Base-by-base conservation (phyloP, 2,113 vertebrate species). In the Gorsachius goisagi region DNA sequence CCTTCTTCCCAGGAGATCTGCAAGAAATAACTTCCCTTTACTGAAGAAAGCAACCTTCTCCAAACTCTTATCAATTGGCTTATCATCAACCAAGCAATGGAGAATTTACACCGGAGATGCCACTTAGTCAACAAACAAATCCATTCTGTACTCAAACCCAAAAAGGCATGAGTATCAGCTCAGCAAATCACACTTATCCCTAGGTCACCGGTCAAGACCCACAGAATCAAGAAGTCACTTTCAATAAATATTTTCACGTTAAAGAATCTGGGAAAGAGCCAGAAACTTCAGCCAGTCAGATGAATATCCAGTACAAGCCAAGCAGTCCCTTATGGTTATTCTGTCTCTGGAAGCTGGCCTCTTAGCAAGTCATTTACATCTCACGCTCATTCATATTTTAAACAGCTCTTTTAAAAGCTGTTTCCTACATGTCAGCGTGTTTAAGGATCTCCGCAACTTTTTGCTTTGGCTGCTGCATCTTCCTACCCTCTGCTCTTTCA, bases 161-260 rank as follows among this genome's bases (percentile, higher is more conserved):
- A 83, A 82, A 78, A 82, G 60, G 33, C 58, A 52, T 27, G 32
- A 87, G 12, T 71, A 82, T 93, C 60, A 84, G 21, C 75, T 90
- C 81, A 81, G 47, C 67, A 90, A 76, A 93, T 84, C 93, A 85
- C 64, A 58, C 73, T 96, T 81, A 94, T 49, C 69, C 75, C 26
- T 63, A 82, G 83, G 93, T 90, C 88, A 89, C 58, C 47, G 67
- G 83, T 94, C 80, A 73, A 84, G 68, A 84, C 50, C 15, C 52
- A 86, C 1, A 7, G 83, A 95, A 95, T 71, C 80, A 95, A 94
- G 68, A 96, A 89, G 83, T 71, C n/a, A 44, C 79, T 85, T 91
- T 78, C 76, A 96, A 88, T 53, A 97, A 97, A 96, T 89, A 96
- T 58, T 95, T 96, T 90, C 85, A 95, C 71, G 88, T 79, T 77